Conservation (phyloP, 2,888 invertebrate genomes). For the Drosophila helvetica region DNA sequence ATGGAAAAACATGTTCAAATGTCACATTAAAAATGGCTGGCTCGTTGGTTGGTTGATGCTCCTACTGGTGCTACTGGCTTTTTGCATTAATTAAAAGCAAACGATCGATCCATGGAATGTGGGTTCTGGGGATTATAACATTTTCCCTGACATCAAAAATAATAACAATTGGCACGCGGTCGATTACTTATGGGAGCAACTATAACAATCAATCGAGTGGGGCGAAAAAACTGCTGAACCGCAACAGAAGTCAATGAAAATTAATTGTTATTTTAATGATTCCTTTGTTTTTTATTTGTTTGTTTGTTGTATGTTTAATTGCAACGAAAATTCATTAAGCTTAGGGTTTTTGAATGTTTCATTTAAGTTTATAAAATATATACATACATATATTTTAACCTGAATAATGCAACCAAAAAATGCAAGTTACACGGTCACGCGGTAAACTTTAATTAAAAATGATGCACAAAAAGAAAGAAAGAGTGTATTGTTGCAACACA, state of each 20-base stretch:
- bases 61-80: conserved; percentile 1
- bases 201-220: background rate
- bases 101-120: conserved; percentile 27
- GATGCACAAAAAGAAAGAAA: background rate
- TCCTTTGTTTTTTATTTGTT: conserved; percentile 33
- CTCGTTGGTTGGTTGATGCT: conserved; percentile 23
- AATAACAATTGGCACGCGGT: conserved; percentile 47
- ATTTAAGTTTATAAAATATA: background rate
- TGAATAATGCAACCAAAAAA: background rate
- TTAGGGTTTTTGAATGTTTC: conserved; percentile 19
- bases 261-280: conserved; percentile 71
- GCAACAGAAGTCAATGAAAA: conserved; percentile 57
- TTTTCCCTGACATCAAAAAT: conserved; percentile 56
- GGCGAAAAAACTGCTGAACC: background rate
- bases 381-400: background rate
- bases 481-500: background rate
- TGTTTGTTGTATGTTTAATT: conserved; percentile 38
- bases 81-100: conserved; percentile 49
- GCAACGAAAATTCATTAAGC: conserved; percentile 37
- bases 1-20: conserved; percentile 45
- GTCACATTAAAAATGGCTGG: conserved; percentile 53
- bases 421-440: background rate
- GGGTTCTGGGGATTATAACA: conserved; percentile 34
- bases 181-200: background rate
- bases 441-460: conserved; percentile 17